Conservation (phyloP, 2,797 vertebrate genomes). For the Ambastaia sidthimunki region DNA sequence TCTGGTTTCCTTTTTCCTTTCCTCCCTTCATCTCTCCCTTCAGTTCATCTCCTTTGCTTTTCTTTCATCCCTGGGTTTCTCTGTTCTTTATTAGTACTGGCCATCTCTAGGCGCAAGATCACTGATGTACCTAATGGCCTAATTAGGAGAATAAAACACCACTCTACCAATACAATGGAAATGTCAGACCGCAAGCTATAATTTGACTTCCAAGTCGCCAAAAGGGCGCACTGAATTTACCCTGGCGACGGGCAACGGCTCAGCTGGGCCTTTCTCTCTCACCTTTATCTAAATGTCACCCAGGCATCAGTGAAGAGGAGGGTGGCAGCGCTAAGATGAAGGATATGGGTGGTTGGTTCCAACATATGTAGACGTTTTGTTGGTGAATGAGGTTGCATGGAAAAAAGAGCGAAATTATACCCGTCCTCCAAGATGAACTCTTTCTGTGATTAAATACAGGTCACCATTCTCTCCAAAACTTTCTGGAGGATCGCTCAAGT, state of each 20-base stretch:
- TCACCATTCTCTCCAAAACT: conserved; percentile 40
- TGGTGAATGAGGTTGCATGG: conserved; percentile 15
- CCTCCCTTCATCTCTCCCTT: conserved; percentile 25
- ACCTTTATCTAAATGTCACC: conserved; percentile 82
- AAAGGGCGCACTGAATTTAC: conserved; percentile 68
- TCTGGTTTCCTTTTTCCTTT: conserved; percentile 18
- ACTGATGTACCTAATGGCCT: conserved; percentile 72
- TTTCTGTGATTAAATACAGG: conserved; percentile 29
- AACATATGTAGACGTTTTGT: conserved; percentile 39
- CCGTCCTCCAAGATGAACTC: conserved; percentile 5
- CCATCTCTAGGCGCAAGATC: conserved; percentile 59
- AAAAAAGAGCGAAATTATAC: background rate
- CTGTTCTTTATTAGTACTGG: conserved; percentile 60
- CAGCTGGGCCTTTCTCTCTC: conserved; percentile 65
- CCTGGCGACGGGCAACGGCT: conserved; percentile 57
- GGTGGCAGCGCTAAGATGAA: conserved; percentile 3
- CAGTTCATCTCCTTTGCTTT: conserved; percentile 2
- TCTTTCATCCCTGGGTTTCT: conserved; percentile 36
- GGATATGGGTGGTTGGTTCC: conserved; percentile 31
- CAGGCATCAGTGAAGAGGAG: conserved; percentile 65
- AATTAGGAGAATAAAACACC: conserved; percentile 77
- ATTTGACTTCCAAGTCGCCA: conserved; percentile 76
- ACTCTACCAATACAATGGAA: conserved; percentile 69
- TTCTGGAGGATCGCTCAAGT: conserved; percentile 35
- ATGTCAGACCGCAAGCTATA: conserved; percentile 75